Base-by-base conservation (phyloP, 2,797 vertebrate genomes). In the Pipistrellus nathusii region DNA sequence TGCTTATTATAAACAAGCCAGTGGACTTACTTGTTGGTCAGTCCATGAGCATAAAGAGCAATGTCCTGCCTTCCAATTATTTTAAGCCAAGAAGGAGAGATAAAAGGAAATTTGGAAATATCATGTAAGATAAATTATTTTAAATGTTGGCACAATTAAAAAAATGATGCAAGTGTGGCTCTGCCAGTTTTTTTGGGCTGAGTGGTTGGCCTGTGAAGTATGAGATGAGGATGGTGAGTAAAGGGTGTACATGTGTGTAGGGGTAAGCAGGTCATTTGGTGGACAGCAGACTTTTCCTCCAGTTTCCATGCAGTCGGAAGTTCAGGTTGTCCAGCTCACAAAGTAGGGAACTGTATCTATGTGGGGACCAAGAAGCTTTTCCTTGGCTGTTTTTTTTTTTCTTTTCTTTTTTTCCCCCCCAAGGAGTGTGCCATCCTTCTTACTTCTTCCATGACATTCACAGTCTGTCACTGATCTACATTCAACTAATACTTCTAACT, bases 261-360 rank as follows among this genome's bases (percentile, higher is more conserved):
- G n/a, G 57, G 12, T 66, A 17, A 55, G 51, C 32, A 48, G 30
- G 2, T 2, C 12, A 3, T 35, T 46, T 18, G 48, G 30, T 10
- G 10, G 32, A 27, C 23, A 23, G 21, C 48, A 10, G 51, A 53
- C 15, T 59, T 59, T 59, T 25, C 10, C 23, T 59, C 48, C 48
- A 41, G 53, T 27, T 55, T 23, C 4, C 0, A 0, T 57, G 21
- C 6, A 20, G 1, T 46, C 44, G 2, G 30, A 62, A 25, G 23
- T 15, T 4, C 32, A 25, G 3, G 23, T n/a, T 17, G 5, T 27
- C 30, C 8, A 6, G 23, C 18, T 46, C 17, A 62, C 35, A 17
- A n/a, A 21, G 20, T 15, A 9, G 6, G 38, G 23, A 21, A 15
- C 25, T 21, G 7, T 0, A 0, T 59, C 30, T 27, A 46, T 0